These are phyloP conservation scores for Rhabdornis inornatus DNA, from an alignment of 2,113 vertebrate species.

Conservation along the genomic window DNA sequence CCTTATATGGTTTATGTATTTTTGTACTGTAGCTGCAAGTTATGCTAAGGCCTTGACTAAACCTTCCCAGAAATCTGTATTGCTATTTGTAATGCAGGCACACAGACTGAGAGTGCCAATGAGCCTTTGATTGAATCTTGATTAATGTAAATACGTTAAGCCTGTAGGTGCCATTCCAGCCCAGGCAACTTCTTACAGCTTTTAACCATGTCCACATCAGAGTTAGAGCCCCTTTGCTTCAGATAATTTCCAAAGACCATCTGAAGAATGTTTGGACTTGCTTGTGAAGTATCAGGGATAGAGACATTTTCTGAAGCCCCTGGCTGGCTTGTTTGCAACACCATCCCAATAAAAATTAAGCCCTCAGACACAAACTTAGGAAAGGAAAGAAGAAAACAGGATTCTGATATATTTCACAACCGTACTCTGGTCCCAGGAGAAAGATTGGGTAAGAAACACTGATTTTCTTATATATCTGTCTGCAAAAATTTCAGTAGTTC, in stretches of 20 bases:
- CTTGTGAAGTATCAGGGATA: not conserved
- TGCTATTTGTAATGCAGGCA: constrained; percentile 38
- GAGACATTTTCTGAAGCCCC: constrained; percentile 39
- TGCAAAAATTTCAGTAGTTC: not conserved
- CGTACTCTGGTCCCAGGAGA: not conserved
- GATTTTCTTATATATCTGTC: not conserved
- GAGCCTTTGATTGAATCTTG: constrained; percentile 52
- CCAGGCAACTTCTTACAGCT: constrained; percentile 23
- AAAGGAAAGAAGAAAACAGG: constrained; percentile 38
- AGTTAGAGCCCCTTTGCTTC: not conserved
- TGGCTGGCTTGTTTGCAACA: constrained; percentile 57
- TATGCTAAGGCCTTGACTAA: constrained; percentile 41
- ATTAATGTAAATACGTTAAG: constrained; percentile 41
- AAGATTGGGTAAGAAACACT: constrained; percentile 25
- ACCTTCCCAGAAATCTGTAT: constrained; percentile 39
- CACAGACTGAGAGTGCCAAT: constrained; percentile 10
- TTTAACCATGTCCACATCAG: constrained; percentile 25
- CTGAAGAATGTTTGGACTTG: not conserved
- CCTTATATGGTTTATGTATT: constrained; percentile 65
- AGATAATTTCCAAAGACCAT: constrained; percentile 11
- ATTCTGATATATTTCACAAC: constrained; percentile 58
- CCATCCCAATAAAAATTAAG: constrained; percentile 58
- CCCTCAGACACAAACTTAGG: constrained; percentile 29
- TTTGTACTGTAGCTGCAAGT: constrained; percentile 49
- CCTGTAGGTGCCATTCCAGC: constrained; percentile 42